phyloP scores from a whole-genome alignment of 1,140 invertebrate species.

The Lasaia peninsularis region DNA sequence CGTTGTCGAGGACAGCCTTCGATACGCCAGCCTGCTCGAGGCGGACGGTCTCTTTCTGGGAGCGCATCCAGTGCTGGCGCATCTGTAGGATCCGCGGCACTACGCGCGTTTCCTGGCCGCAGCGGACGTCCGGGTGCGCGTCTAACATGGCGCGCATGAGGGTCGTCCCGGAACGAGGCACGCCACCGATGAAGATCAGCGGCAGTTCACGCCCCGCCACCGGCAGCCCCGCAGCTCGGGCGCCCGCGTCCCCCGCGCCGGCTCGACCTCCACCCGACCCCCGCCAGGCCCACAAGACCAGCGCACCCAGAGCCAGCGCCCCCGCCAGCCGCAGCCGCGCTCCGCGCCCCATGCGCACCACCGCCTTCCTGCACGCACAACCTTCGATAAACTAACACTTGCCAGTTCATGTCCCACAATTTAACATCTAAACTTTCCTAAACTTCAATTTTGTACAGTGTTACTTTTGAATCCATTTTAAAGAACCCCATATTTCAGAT shows the following conservation, averaged over 20 bases:
- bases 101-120: constrained; percentile 98
- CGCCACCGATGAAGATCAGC: constrained; percentile 97
- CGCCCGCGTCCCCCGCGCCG: constrained; percentile 21
- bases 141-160: constrained; percentile 98
- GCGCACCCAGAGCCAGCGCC: constrained; percentile 13
- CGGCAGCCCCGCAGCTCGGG: constrained; percentile 22
- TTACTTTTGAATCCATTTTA: no score
- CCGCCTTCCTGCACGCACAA: background rate
- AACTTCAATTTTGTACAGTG: no score
- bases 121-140: constrained; percentile 97
- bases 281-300: constrained; percentile 32
- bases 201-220: constrained; percentile 86
- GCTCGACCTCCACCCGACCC: constrained; percentile 38
- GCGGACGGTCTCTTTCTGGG: constrained; percentile 91
- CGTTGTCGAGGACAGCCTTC: constrained; percentile 94
- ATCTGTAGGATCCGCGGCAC: constrained; percentile 96
- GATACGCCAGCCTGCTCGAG: constrained; percentile 96
- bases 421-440: no score
- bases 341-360: constrained; percentile 22
- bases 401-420: no score
- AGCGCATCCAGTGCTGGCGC: constrained; percentile 94
- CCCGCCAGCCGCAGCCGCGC: constrained; percentile 23
- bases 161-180: constrained; percentile 97
- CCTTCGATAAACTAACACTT: no score
- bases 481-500: no score